Evolutionary conservation across 2,113 vertebrate species (phyloP).

Genomic region (Burhinus oedicnemus): DNA sequence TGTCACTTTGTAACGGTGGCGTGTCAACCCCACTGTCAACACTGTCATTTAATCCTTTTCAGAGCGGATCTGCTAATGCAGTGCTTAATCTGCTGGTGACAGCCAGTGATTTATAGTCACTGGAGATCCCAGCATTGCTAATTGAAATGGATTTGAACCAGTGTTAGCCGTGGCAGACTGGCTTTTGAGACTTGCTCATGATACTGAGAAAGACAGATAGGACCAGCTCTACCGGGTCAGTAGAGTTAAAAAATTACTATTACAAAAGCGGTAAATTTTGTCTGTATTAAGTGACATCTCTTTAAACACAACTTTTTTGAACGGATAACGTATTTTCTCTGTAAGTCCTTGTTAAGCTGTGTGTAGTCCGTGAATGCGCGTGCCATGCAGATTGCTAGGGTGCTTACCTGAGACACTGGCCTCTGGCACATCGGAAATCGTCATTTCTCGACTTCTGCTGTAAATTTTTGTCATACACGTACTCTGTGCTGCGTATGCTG

Average conservation of each 20-base stretch:
- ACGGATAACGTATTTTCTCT: not conserved
- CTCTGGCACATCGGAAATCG: not conserved
- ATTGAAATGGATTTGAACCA: not conserved
- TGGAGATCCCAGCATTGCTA: not conserved
- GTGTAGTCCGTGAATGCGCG: rapidly evolving
- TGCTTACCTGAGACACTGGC: not conserved
- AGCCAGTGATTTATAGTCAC: not conserved
- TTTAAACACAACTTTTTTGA: not conserved
- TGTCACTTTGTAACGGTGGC: not conserved
- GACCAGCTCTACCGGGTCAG: not conserved
- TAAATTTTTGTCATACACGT: rapidly evolving
- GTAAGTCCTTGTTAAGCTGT: not conserved
- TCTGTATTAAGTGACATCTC: not conserved
- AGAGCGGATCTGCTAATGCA: not conserved
- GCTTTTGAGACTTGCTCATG: not conserved
- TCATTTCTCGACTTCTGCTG: not conserved
- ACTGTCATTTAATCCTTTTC: not conserved
- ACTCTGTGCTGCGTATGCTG: not conserved
- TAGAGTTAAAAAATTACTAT: rapidly evolving
- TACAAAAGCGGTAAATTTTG: rapidly evolving
- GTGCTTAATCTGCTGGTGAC: not conserved
- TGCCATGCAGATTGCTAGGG: rapidly evolving
- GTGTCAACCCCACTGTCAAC: not conserved
- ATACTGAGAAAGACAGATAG: not conserved
- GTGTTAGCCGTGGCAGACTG: not conserved